phyloP scores from a whole-genome alignment of 2,797 vertebrate genomes.

The Danio albolineatus region DNA sequence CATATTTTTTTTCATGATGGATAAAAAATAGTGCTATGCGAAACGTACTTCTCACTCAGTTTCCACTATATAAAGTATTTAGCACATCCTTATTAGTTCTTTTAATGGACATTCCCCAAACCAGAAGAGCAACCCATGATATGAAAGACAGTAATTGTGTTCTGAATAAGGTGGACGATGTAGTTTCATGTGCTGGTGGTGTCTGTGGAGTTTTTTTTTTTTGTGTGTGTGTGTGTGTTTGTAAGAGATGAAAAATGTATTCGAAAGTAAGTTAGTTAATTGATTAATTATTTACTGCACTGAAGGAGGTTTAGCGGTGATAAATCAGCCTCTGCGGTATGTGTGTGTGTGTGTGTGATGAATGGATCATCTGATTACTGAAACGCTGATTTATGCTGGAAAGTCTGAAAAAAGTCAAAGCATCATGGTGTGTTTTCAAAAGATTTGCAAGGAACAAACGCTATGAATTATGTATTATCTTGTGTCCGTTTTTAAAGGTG shows the following conservation, averaged over 20 bases:
- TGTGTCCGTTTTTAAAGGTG: not conserved
- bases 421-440: not conserved
- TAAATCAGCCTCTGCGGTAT: not conserved
- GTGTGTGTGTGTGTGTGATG: conserved; percentile 3
- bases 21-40: too few species aligned
- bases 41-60: too few species aligned
- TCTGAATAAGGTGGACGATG: too few species aligned
- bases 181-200: not conserved
- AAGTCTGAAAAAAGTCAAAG: not conserved
- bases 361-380: conserved; percentile 20
- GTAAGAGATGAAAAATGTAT: not conserved
- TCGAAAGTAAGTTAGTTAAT: not conserved
- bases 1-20: too few species aligned
- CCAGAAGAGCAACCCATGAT: too few species aligned
- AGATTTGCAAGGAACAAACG: not conserved
- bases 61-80: too few species aligned
- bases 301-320: not conserved
- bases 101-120: too few species aligned
- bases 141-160: too few species aligned
- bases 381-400: conserved; percentile 16
- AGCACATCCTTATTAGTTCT: too few species aligned
- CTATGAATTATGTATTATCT: conserved; percentile 23
- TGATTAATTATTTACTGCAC: not conserved
- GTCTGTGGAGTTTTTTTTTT: not conserved
- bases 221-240: too few species aligned